Evolutionary conservation across 2,888 invertebrate species (phyloP).

Genomic region (Taenaris catops): DNA sequence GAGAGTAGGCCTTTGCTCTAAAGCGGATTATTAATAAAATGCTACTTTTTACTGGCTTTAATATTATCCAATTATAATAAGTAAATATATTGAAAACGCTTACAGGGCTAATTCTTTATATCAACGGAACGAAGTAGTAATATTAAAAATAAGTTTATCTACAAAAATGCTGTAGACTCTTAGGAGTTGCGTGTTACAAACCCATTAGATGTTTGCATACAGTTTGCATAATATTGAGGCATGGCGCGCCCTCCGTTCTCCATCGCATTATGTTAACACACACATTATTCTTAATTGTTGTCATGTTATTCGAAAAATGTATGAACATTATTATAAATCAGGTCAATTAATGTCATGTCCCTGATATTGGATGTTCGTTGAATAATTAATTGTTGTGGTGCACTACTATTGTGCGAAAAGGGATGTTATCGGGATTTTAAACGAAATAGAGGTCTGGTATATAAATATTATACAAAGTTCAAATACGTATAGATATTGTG

Average conservation of each 20-base stretch:
- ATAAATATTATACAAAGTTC: too few relatives aligned
- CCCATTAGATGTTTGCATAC: conserved; percentile 34
- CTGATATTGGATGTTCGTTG: conserved; percentile 16
- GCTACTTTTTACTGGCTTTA: too few relatives aligned
- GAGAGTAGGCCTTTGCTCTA: too few relatives aligned
- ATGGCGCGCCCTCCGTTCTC: conserved; percentile 10
- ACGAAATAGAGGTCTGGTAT: too few relatives aligned
- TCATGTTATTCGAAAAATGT: conserved; percentile 40
- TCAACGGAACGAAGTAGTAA: too few relatives aligned
- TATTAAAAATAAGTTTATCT: conserved; percentile 8
- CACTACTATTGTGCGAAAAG: conserved; percentile 12
- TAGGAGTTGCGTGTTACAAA: conserved; percentile 29
- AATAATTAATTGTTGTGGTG: conserved; percentile 14
- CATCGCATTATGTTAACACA: conserved; percentile 10
- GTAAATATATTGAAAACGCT: too few relatives aligned
- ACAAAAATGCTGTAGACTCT: conserved; percentile 4
- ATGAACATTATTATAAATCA: conserved; percentile 44
- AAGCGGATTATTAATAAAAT: too few relatives aligned
- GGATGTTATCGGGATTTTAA: conserved; percentile 8
- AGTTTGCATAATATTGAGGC: conserved; percentile 32
- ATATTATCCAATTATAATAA: too few relatives aligned
- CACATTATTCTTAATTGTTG: conserved; percentile 49
- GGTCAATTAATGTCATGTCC: conserved; percentile 23
- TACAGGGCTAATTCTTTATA: too few relatives aligned
- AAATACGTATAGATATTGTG: too few relatives aligned